Evolutionary conservation across 1,140 invertebrate genomes (phyloP), one percentile per base, ranked within the genome.

Genomic region (Melitaea cinxia): DNA sequence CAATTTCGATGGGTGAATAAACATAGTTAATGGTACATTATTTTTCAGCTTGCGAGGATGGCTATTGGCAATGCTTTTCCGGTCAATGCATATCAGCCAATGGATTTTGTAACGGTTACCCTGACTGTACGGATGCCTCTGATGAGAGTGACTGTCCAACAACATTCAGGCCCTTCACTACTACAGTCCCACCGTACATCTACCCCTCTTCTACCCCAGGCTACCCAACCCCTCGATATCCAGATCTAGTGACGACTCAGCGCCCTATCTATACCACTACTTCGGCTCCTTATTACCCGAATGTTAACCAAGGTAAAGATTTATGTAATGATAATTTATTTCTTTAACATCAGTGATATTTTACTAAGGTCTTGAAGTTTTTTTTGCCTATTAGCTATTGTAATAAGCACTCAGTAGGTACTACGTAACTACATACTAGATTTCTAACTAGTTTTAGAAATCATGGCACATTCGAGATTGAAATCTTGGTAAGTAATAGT

Each of bases 91-190:
- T 98, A 58, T 82, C 92, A 0, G 82, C 86, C 35, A 83, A 81
- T 42, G 86, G 91, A 53, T 91, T 93, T 60, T 98, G 97, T 89
- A 93, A 98, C 80, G 93, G 94, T n/a, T 80, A 85, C 35, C 62
- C 64, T 9, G 93, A 96, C 60, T 98, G 96, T 78, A 77, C 78
- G 1, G 96, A 97, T 80, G 92, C 91, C 21, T 95, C 95, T 47
- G 97, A 98, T 87, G 96, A 98, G 89, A 69, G 78, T 9, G 78
- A 88, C 65, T 92, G 91, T 68, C 57, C 52, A 6, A 60, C 64
- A 17, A 53, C 57, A 0, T 53, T 35, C 12, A 57, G 50, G 17
- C 52, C 61, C 1, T 65, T 53, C 26, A 37, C 54, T 28, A 59
- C 58, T 4, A 45, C 66, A 0, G 52, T 19, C 28, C 50, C 56